phyloP scores from a whole-genome alignment of 2,113 vertebrate species.

The Marcusenius ussheri region DNA sequence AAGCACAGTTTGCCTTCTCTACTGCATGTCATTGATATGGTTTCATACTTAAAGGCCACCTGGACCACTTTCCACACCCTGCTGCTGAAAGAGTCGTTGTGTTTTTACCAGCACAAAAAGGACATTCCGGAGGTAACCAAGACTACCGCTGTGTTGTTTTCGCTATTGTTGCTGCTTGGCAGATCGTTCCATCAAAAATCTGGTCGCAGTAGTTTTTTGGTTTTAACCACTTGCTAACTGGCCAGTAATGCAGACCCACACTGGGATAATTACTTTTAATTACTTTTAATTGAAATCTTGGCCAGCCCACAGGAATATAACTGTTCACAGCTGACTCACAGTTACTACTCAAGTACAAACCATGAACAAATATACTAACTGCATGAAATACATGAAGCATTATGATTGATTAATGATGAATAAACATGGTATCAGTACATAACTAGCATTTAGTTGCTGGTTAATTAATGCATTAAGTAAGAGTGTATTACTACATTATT shows the following conservation, averaged over 20 bases:
- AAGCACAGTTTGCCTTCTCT: background rate
- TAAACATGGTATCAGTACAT: background rate
- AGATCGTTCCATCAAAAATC: background rate
- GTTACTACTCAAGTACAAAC: background rate
- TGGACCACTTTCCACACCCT: constrained; percentile 71
- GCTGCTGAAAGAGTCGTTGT: constrained; percentile 71
- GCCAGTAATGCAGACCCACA: background rate
- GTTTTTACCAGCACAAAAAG: constrained; percentile 77
- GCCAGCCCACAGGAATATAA: background rate
- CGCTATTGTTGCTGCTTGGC: background rate
- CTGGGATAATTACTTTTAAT: background rate
- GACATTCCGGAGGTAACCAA: constrained; percentile 66
- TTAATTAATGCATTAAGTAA: background rate
- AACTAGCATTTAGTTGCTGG: background rate
- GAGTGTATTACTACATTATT: background rate
- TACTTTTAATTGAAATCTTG: background rate
- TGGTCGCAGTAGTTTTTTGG: background rate
- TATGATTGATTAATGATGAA: background rate
- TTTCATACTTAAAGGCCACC: constrained; percentile 62
- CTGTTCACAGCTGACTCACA: background rate
- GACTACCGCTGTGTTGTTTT: background rate
- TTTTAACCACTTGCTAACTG: background rate
- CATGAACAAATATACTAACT: background rate
- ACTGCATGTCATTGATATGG: background rate
- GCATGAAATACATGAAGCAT: background rate